Percentiles rank a stretch among this genome's conserved stretches.
These are phyloP conservation scores for Physocephala rufipes DNA, from an alignment of 2,888 invertebrate species.

Conservation along the genomic window DNA sequence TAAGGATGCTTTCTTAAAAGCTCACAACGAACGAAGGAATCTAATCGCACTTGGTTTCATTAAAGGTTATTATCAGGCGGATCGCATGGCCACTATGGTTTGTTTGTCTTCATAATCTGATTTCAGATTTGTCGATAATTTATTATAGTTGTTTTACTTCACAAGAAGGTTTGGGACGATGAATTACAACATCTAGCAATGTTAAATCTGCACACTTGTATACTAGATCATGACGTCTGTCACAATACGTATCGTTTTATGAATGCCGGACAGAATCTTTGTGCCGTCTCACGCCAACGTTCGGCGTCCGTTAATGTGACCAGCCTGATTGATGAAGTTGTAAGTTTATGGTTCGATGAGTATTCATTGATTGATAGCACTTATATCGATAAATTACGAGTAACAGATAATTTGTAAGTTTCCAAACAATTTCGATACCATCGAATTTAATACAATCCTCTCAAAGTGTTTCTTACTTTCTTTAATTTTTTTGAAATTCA, in stretches of 20 bases:
- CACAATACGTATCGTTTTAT: conserved; percentile 60
- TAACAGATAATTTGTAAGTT: conserved; percentile 61
- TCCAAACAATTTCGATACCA: not conserved
- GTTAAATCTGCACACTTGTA: conserved; percentile 61
- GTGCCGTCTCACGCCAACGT: conserved; percentile 58
- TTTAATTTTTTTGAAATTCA: conserved; percentile 42
- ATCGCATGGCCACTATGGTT: conserved; percentile 64
- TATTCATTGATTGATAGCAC: conserved; percentile 60
- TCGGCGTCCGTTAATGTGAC: conserved; percentile 56
- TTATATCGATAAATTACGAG: conserved; percentile 57
- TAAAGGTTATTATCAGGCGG: conserved; percentile 62
- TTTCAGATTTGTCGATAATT: too few species aligned
- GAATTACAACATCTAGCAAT: conserved; percentile 62
- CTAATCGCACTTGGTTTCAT: conserved; percentile 60
- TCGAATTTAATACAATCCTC: not conserved
- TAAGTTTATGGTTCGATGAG: conserved; percentile 63
- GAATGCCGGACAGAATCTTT: conserved; percentile 62
- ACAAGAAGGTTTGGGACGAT: conserved; percentile 64
- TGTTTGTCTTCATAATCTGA: too few species aligned
- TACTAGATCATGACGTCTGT: conserved; percentile 62
- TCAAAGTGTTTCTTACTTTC: too few species aligned
- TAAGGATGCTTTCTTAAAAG: conserved; percentile 55
- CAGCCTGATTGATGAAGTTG: conserved; percentile 57
- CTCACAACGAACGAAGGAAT: conserved; percentile 62
- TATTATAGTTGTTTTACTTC: too few species aligned